Evolutionary conservation across 2,113 vertebrate species (phyloP), one percentile per base, ranked within the genome.

Genomic region (Callospermophilus lateralis): DNA sequence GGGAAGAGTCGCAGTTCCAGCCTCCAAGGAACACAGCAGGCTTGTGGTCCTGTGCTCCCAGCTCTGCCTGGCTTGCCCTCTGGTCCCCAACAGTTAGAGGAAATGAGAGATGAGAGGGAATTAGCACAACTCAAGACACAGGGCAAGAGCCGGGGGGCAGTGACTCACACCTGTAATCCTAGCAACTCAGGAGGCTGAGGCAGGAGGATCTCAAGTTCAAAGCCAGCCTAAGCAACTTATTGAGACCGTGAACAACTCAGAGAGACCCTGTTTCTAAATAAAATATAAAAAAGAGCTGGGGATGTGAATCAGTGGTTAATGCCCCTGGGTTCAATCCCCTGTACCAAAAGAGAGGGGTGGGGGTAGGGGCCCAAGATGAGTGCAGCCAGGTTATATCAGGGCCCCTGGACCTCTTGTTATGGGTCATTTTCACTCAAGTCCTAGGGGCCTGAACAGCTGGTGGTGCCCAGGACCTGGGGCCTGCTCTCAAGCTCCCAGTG

Each of bases 1-100:
- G 34, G 17, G 24, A 4, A 20, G 39, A 76, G 55, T 13, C 51
- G 45, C 58, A 55, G 53, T 12, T 86, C 6, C 65, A 63, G 84
- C 12, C 48, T 1, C 0, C 24, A 48, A 53, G 65, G n/a, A 26
- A 20, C 45, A 78, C 17, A 4, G 37, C 3, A 2, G 4, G 12
- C 3, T 12, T 0, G 9, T 0, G 37, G 39, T 7, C n/a, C 30
- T 6, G 5, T 6, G 42, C 61, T n/a, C 20, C 19, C 30, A 2
- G 24, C 76, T 51, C 67, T 11, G 42, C 70, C 39, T 67, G n/a
- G 17, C 39, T 74, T 77, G 84, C 72, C 39, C 2, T 0, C 13
- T 22, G 17, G 45, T 20, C 73, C 79, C 61, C 45, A 8, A 20
- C 3, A 15, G 32, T 61, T 34, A 84, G 58, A 76, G 34, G 28